Evolutionary conservation across 2,113 vertebrate genomes (phyloP), one percentile per base, ranked within the genome.

Genomic region (Centropus unirufus): DNA sequence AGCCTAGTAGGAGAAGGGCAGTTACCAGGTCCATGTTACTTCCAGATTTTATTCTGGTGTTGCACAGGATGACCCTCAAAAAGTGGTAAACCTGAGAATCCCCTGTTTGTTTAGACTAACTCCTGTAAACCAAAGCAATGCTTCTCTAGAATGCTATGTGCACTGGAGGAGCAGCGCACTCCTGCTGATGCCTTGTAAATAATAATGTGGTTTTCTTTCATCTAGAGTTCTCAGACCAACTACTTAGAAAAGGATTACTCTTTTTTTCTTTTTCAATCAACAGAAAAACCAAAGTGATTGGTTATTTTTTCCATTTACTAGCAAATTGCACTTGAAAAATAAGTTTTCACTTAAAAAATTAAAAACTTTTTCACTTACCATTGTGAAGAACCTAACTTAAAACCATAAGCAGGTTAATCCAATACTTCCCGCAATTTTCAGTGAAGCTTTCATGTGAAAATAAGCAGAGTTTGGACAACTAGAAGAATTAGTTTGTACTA

Each of bases 91-190:
- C 52, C 34, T 57, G 18, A 87, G 67, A 26, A 51, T 61, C 32
- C 27, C 26, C 7, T n/a, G 3, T 32, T 64, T 32, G 40, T 40
- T 69, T n/a, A 61, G 10, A 34, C 32, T 18, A 72, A n/a, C 2
- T 3, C 39, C 39, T 23, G 39, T 7, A 49, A 93, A 57, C 18
- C 8, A 57, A 21, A 6, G 27, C 1, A 83, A 21, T 8, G 39
- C 32, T 62, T 40, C 47, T 26, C 24, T 0, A 2, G 34, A 44
- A 16, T 12, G 9, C 49, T 47, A 10, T 2, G 5, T 0, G 1
- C 39, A 9, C n/a, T 7, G 11, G 39, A 62, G 46, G 7, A 86
- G 22, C 64, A 64, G 84, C 6, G 27, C 12, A 13, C 16, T 67
- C 39, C 21, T 77, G 83, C 72, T 69, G 40, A 67, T 62, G 55